Evolutionary conservation across 1,140 invertebrate genomes (phyloP).

Genomic region (Scaptodrosophila lebanonensis): DNA sequence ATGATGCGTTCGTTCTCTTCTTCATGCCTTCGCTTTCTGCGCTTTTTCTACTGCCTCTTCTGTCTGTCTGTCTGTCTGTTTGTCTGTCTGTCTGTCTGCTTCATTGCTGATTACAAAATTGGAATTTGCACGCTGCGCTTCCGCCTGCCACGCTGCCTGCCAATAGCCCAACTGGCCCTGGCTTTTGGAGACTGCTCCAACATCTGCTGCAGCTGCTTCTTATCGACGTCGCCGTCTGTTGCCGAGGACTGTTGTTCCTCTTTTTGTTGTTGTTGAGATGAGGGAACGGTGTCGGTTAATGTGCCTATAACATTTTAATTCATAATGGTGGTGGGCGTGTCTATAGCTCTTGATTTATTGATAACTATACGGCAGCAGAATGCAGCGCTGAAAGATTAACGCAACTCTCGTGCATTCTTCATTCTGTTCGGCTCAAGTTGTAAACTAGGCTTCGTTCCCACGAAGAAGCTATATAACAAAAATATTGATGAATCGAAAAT

Average conservation of each 20-base stretch:
- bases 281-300: too few species aligned
- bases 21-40: constrained; percentile 30
- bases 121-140: constrained; percentile 64
- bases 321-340: constrained; percentile 47
- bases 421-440: too few species aligned
- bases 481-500: too few species aligned
- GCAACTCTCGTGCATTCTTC: too few species aligned
- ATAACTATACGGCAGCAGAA: too few species aligned
- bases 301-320: constrained; percentile 49
- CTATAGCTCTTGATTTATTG: constrained; percentile 53
- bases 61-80: constrained; percentile 1
- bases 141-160: constrained; percentile 31
- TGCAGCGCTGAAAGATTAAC: too few species aligned
- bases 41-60: constrained; percentile 8
- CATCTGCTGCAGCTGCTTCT: not conserved
- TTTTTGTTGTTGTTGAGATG: too few species aligned
- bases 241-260: too few species aligned
- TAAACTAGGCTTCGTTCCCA: too few species aligned
- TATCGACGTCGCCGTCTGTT: not conserved
- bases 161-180: not conserved
- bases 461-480: too few species aligned
- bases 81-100: constrained; percentile 9
- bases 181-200: too few species aligned
- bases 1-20: constrained; percentile 57
- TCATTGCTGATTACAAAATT: constrained; percentile 57